phyloP scores from a whole-genome alignment of 2,797 vertebrate species.

The Megalops cyprinoides region DNA sequence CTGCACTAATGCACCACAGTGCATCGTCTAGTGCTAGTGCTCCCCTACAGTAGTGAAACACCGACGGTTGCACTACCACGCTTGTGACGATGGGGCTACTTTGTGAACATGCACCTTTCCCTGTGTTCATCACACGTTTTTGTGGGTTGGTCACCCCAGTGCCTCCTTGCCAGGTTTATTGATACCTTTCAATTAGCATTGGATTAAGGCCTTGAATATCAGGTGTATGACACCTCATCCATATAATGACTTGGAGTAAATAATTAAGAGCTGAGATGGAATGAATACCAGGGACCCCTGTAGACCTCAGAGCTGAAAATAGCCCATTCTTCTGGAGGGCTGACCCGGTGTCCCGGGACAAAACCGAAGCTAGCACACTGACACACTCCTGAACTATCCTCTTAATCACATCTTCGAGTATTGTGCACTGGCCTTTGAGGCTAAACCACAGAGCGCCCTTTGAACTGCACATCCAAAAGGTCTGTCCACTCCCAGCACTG shows the following conservation, averaged over 20 bases:
- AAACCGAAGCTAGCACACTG: background rate
- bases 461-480: background rate
- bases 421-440: background rate
- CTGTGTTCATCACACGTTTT: background rate
- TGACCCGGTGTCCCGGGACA: background rate
- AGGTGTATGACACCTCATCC: constrained; percentile 54
- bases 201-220: constrained; percentile 52
- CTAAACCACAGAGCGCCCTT: background rate
- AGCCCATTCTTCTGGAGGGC: constrained; percentile 36
- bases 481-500: too few relatives aligned
- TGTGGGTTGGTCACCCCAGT: background rate
- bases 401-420: background rate
- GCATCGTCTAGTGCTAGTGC: too few relatives aligned
- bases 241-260: constrained; percentile 57
- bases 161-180: background rate
- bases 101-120: background rate
- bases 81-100: too few relatives aligned
- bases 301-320: constrained; percentile 50
- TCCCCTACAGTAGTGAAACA: too few relatives aligned
- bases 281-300: constrained; percentile 65
- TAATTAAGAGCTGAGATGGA: constrained; percentile 66
- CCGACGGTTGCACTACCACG: background rate
- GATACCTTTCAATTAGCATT: constrained; percentile 32
- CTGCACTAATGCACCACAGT: too few relatives aligned
- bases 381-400: background rate